These are phyloP conservation scores for Pocillopora meandrina DNA, from an alignment of 92 coral and sea anemone genomes.

Conservation along the genomic window DNA sequence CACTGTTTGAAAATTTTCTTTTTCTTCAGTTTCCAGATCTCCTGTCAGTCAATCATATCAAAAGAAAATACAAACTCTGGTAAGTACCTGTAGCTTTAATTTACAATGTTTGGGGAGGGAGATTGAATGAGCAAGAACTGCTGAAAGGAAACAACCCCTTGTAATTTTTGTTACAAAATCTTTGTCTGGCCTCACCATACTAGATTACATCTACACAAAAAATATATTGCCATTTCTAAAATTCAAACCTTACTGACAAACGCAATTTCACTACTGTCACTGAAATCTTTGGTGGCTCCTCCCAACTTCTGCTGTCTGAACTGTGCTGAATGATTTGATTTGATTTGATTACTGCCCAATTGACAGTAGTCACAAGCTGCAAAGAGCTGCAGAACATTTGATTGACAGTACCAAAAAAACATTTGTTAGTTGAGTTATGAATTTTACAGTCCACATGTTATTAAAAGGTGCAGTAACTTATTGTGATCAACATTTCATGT, in stretches of 20 bases:
- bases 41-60: conserved; percentile 26
- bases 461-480: background rate
- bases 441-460: too few species aligned
- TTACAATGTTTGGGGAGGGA: background rate
- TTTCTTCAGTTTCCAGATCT: conserved; percentile 7
- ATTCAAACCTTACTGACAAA: too few species aligned
- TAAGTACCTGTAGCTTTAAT: conserved; percentile 15
- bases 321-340: too few species aligned
- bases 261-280: too few species aligned
- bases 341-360: too few species aligned
- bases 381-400: too few species aligned
- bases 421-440: too few species aligned
- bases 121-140: background rate
- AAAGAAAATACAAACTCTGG: conserved; percentile 12
- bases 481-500: conserved; percentile 22
- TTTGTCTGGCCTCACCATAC: background rate
- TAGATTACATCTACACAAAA: conserved; percentile 2
- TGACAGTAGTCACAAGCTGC: too few species aligned
- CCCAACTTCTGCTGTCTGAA: too few species aligned
- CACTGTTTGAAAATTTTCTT: conserved; percentile 4
- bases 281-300: too few species aligned
- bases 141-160: background rate
- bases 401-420: too few species aligned
- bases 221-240: too few species aligned
- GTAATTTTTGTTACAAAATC: background rate